phyloP scores from a whole-genome alignment of 2,113 vertebrate species.

The Felis catus region F.catus_Fca126_mat1.0 CM031423.1:10509501-10510000 shows the following conservation, averaged over 20 bases:
- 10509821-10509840: conserved; percentile 76
- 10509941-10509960: neutral
- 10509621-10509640: rapidly evolving
- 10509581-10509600: neutral
- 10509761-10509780: conserved; percentile 86
- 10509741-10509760: conserved; percentile 92
- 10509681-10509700: neutral
- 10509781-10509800: conserved; percentile 95
- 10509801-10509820: conserved; percentile 96
- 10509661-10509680: neutral
- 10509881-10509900: neutral
- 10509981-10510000: neutral
- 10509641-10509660: rapidly evolving
- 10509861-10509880: neutral
- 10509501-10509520: neutral
- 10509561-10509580: neutral
- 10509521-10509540: neutral
- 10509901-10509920: neutral
- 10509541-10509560: neutral
- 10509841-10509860: rapidly evolving
- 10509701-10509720: neutral
- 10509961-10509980: neutral
- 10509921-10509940: neutral
- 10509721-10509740: conserved; percentile 90
- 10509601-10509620: neutral